Percentiles rank a stretch among this genome's conserved stretches.
Conservation (phyloP, 2,113 vertebrate species). For the Hypocryptadius cinnamomeus region DNA sequence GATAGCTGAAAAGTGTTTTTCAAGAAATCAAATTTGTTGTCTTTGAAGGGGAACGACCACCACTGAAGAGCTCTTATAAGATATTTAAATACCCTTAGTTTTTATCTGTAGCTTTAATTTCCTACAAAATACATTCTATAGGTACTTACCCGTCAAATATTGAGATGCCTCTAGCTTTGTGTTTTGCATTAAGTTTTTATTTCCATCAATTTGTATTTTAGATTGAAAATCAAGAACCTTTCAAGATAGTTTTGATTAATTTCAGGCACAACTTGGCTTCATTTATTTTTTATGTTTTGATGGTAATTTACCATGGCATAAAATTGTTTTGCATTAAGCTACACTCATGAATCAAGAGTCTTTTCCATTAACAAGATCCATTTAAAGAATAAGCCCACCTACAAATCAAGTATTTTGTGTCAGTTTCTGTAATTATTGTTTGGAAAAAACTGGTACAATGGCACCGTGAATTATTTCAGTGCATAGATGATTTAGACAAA, state of each 20-base stretch:
- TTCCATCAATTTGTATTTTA: constrained; percentile 51
- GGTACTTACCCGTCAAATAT: not conserved
- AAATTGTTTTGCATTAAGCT: constrained; percentile 53
- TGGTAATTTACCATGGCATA: constrained; percentile 41
- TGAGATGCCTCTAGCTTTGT: not conserved
- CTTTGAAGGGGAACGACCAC: not conserved
- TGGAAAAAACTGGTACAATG: constrained; percentile 7
- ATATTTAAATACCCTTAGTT: constrained; percentile 29
- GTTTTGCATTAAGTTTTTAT: constrained; percentile 50
- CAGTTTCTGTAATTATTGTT: constrained; percentile 46
- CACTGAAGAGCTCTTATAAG: not conserved
- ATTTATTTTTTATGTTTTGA: constrained; percentile 50
- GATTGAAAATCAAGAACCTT: constrained; percentile 47
- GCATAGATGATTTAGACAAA: not conserved
- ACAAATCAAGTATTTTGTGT: constrained; percentile 47
- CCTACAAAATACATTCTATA: not conserved
- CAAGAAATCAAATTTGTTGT: not conserved
- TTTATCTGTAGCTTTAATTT: constrained; percentile 31
- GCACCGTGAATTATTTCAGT: not conserved
- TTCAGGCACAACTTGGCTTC: not conserved
- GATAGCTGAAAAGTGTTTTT: not conserved
- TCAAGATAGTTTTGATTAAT: constrained; percentile 49
- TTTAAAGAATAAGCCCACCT: not conserved
- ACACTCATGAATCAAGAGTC: constrained; percentile 39
- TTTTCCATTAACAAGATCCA: constrained; percentile 35